These are phyloP conservation scores for Alauda arvensis DNA, from an alignment of 2,797 vertebrate species.

Conservation along the genomic window DNA sequence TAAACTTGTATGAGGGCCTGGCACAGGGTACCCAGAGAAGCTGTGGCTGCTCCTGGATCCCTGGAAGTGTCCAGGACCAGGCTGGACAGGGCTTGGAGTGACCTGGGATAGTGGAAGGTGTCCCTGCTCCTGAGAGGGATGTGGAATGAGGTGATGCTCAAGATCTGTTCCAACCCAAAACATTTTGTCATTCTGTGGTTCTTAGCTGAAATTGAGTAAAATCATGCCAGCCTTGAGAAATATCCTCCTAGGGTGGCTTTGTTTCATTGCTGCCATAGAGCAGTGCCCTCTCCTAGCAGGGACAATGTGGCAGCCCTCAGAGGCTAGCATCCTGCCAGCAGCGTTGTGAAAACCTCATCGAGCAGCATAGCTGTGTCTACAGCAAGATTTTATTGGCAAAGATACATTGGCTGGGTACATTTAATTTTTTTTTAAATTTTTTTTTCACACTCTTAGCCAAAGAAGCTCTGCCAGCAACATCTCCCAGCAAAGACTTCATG, in stretches of 20 bases:
- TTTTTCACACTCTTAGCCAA: neutral
- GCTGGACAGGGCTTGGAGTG: neutral
- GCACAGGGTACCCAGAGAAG: neutral
- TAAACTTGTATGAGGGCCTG: neutral
- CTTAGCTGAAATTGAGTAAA: neutral
- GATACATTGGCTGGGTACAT: neutral
- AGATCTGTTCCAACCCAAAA: neutral
- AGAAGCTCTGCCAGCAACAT: slow-evolving; percentile 1
- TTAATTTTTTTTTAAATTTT: neutral
- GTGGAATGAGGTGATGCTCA: neutral
- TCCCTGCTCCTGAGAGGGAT: neutral
- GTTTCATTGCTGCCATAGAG: neutral
- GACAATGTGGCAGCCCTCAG: slow-evolving; percentile 12
- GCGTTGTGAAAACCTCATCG: slow-evolving; percentile 1
- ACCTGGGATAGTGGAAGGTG: rapidly evolving
- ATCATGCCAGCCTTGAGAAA: neutral
- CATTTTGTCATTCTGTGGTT: neutral
- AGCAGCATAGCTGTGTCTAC: slow-evolving; percentile 15
- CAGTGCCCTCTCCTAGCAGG: neutral
- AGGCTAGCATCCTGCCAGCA: neutral
- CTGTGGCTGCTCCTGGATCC: neutral
- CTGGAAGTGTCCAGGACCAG: neutral
- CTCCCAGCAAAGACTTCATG: neutral
- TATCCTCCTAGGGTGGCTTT: neutral
- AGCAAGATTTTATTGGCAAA: slow-evolving; percentile 20